A percentile compares a stretch with the other conserved stretches of the same genome.
These are phyloP conservation scores for Drosophila mimica DNA, from an alignment of 2,888 invertebrate genomes.

Conservation along the genomic window DNA sequence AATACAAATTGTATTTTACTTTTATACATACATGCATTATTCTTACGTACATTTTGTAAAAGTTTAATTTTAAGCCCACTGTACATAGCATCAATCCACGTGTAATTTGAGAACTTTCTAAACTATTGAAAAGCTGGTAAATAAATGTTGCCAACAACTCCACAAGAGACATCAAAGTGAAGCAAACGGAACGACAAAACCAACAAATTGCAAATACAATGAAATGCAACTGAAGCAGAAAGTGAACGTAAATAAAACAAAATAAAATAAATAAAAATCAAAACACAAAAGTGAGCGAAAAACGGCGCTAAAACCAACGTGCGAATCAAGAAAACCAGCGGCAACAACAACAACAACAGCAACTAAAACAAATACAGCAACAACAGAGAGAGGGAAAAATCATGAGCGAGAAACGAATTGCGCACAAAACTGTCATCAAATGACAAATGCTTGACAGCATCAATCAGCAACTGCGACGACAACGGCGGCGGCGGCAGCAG, in stretches of 20 bases:
- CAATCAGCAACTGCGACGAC: constrained; percentile 73
- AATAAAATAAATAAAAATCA: constrained; percentile 47
- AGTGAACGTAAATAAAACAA: constrained; percentile 62
- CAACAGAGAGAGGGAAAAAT: constrained; percentile 60
- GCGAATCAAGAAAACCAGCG: constrained; percentile 26
- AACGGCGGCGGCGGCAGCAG: constrained; percentile 55
- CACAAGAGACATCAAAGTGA: constrained; percentile 26
- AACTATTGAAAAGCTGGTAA: constrained; percentile 6
- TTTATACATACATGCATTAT: too few relatives aligned
- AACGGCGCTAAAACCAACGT: constrained; percentile 27
- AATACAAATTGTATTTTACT: neutral
- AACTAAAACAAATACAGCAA: constrained; percentile 30
- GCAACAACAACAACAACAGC: constrained; percentile 10
- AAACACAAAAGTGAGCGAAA: constrained; percentile 46
- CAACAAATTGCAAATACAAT: constrained; percentile 50
- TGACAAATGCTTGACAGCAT: constrained; percentile 84
- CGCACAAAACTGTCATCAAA: constrained; percentile 84
- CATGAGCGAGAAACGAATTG: constrained; percentile 83
- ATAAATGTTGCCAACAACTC: constrained; percentile 12
- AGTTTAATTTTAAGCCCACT: neutral
- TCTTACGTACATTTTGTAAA: neutral
- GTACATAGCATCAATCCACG: constrained; percentile 1
- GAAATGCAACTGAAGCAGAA: constrained; percentile 65
- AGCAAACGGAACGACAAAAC: constrained; percentile 19
- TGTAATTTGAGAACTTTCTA: constrained; percentile 16